Conservation (phyloP, 2,113 vertebrate species). For the Istiophorus platypterus region DNA sequence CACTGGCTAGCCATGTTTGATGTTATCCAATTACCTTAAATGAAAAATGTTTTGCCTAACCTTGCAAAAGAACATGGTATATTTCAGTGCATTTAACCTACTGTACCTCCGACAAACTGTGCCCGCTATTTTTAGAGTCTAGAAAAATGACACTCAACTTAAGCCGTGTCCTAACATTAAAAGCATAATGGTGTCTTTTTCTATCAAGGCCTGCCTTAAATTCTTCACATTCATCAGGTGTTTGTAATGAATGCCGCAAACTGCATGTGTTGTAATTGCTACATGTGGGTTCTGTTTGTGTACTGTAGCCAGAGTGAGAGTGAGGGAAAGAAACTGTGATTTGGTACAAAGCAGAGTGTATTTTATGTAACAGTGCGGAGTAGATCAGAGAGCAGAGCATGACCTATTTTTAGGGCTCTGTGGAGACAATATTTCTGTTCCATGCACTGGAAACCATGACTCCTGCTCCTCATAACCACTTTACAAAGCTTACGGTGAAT, state of each 20-base stretch:
- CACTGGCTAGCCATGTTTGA: slow-evolving; percentile 42
- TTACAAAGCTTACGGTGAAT: slow-evolving; percentile 53
- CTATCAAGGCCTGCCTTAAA: not conserved
- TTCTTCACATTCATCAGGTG: not conserved
- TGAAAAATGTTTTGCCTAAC: slow-evolving; percentile 40
- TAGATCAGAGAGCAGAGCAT: slow-evolving; percentile 78
- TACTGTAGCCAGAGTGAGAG: slow-evolving; percentile 36
- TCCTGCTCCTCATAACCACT: slow-evolving; percentile 64
- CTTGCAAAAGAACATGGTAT: slow-evolving; percentile 25
- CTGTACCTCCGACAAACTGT: not conserved
- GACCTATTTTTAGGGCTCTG: slow-evolving; percentile 81
- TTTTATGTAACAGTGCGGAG: slow-evolving; percentile 78
- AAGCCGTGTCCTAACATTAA: slow-evolving; percentile 18
- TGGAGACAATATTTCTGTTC: slow-evolving; percentile 76
- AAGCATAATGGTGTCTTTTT: not conserved
- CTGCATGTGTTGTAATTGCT: not conserved
- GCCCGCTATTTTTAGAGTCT: slow-evolving; percentile 3
- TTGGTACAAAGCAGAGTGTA: slow-evolving; percentile 66
- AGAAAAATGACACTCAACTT: slow-evolving; percentile 33
- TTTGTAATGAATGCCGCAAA: not conserved
- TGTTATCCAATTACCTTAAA: slow-evolving; percentile 50
- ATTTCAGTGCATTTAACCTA: slow-evolving; percentile 34
- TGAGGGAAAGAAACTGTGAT: slow-evolving; percentile 50
- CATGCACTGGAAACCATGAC: slow-evolving; percentile 73
- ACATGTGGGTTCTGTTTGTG: slow-evolving; percentile 41